These are phyloP conservation scores for Mirounga angustirostris DNA, from an alignment of 2,113 vertebrate species.

Conservation along the genomic window DNA sequence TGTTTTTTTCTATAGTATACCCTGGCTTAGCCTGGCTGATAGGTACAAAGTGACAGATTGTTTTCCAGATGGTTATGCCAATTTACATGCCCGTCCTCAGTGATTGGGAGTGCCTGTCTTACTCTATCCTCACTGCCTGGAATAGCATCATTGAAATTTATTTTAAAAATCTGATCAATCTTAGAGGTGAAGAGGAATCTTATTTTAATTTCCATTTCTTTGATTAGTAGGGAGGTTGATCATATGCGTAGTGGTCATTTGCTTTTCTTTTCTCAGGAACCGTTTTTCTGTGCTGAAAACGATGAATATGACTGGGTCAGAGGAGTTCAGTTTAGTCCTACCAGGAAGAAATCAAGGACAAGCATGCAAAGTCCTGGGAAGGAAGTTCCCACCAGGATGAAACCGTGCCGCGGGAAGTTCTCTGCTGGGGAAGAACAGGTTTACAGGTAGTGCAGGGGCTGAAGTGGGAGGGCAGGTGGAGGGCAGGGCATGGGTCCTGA, in stretches of 20 bases:
- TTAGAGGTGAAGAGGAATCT: background rate
- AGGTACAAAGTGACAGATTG: constrained; percentile 40
- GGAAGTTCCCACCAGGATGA: background rate
- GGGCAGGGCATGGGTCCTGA: background rate
- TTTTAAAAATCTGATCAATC: background rate
- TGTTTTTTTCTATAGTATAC: background rate
- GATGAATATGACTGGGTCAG: background rate
- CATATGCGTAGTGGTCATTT: accelerated
- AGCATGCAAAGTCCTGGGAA: accelerated
- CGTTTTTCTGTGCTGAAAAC: background rate
- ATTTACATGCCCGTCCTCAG: background rate
- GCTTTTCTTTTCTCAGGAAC: background rate
- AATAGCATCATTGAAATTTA: background rate
- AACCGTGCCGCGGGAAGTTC: accelerated
- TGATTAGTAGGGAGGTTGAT: background rate
- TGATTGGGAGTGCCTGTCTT: background rate
- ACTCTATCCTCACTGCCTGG: background rate
- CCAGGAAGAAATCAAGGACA: background rate
- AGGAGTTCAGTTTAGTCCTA: background rate
- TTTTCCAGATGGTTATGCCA: constrained; percentile 55
- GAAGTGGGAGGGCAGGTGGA: background rate
- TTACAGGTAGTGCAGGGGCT: background rate
- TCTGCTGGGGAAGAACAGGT: too few relatives aligned
- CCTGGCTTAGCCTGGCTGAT: background rate
- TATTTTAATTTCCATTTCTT: background rate